phyloP scores from a whole-genome alignment of 2,888 invertebrate species.

The Pharmacophagus antenor region DNA sequence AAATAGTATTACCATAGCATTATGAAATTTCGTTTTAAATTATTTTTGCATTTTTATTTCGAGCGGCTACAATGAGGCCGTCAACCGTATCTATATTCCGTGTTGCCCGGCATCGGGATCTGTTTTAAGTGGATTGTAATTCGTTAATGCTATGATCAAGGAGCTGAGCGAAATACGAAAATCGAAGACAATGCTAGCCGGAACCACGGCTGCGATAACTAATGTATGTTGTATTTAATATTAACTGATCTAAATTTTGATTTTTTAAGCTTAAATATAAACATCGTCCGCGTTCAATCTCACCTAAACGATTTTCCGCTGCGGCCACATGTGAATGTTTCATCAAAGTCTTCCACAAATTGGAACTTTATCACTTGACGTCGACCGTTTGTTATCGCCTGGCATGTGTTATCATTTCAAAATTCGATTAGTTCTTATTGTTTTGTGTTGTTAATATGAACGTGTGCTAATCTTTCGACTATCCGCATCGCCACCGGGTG shows the following conservation, averaged over 20 bases:
- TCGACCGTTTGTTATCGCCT: slow-evolving; percentile 29
- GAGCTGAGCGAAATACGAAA: slow-evolving; percentile 33
- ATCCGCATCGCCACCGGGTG: slow-evolving; percentile 72
- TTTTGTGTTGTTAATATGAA: slow-evolving; percentile 53
- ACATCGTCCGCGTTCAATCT: slow-evolving; percentile 19
- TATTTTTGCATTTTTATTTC: slow-evolving; percentile 7
- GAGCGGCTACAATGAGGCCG: too few species aligned
- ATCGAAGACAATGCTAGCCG: slow-evolving; percentile 32
- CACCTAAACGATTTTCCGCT: slow-evolving; percentile 22
- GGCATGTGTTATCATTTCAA: slow-evolving; percentile 38
- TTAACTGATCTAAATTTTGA: slow-evolving; percentile 31
- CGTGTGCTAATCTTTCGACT: slow-evolving; percentile 69
- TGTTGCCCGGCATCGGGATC: slow-evolving; percentile 22
- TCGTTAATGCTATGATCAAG: slow-evolving; percentile 32
- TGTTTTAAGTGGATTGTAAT: slow-evolving; percentile 27
- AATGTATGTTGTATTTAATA: slow-evolving; percentile 32
- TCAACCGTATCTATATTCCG: slow-evolving; percentile 7
- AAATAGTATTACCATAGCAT: slow-evolving; percentile 29
- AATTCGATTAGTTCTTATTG: slow-evolving; percentile 49
- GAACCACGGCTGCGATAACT: slow-evolving; percentile 30
- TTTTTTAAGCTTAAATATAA: slow-evolving; percentile 32
- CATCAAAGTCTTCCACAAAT: background rate
- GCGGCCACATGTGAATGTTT: too few species aligned
- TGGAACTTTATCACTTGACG: background rate
- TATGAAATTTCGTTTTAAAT: slow-evolving; percentile 20